Evolutionary conservation across 2,113 vertebrate genomes (phyloP).

Genomic region (Chloroceryle aenea): DNA sequence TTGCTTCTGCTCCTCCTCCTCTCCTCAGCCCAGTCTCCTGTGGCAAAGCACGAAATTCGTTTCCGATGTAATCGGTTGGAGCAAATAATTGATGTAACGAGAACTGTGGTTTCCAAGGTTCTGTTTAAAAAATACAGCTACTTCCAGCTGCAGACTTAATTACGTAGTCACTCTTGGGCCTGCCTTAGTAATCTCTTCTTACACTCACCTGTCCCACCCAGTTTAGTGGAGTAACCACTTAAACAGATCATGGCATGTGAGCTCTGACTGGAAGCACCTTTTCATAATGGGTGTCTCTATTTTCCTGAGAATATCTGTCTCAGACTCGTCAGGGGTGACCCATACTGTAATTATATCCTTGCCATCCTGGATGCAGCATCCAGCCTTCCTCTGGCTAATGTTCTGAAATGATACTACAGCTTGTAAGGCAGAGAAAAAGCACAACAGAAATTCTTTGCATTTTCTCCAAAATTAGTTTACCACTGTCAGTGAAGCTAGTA

Average conservation of each 20-base stretch:
- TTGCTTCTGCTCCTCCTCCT: background rate
- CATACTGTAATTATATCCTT: background rate
- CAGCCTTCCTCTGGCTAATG: background rate
- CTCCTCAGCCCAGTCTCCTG: background rate
- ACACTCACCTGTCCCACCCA: conserved; percentile 29
- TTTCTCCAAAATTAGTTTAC: background rate
- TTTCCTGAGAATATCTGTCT: conserved; percentile 32
- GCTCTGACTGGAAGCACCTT: background rate
- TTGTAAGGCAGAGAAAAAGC: background rate
- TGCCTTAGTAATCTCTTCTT: background rate
- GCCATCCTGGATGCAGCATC: background rate
- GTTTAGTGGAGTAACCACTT: conserved; percentile 3
- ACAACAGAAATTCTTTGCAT: background rate
- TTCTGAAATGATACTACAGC: background rate
- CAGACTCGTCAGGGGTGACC: background rate
- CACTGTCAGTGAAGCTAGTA: background rate
- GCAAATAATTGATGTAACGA: background rate
- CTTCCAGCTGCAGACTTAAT: conserved; percentile 3
- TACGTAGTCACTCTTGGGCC: background rate
- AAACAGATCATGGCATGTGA: background rate
- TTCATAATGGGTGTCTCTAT: background rate
- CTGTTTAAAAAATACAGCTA: conserved; percentile 12
- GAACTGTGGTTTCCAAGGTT: background rate
- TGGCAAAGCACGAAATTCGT: background rate
- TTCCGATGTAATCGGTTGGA: background rate